A percentile compares a stretch with the other conserved stretches of the same genome.
Evolutionary conservation across 2,113 vertebrate genomes (phyloP).

Genomic region (Manacus vitellinus): DNA sequence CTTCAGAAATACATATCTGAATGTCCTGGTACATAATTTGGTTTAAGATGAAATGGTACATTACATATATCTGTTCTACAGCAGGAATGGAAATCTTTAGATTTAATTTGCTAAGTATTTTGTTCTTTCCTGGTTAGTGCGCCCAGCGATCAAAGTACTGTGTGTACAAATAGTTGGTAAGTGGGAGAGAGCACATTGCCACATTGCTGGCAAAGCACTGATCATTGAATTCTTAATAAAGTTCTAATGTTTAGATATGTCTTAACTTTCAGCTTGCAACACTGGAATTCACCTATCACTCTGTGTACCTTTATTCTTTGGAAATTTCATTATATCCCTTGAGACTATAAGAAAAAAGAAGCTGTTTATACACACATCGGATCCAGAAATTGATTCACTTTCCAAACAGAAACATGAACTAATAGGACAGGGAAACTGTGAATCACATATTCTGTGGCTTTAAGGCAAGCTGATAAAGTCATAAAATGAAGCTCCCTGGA

Average conservation of each 20-base stretch:
- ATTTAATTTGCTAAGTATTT: slow-evolving; percentile 1
- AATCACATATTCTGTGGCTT: not conserved
- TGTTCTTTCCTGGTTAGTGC: not conserved
- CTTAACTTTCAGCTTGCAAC: not conserved
- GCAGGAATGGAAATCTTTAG: not conserved
- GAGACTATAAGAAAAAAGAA: not conserved
- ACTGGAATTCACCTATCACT: not conserved
- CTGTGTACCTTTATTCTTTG: not conserved
- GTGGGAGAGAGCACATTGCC: not conserved
- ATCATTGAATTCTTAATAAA: not conserved
- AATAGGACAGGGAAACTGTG: not conserved
- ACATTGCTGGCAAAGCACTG: not conserved
- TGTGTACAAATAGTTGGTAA: not conserved
- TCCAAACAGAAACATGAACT: slow-evolving; percentile 7
- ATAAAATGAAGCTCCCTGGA: not conserved
- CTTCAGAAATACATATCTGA: slow-evolving; percentile 1
- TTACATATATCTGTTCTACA: slow-evolving; percentile 16
- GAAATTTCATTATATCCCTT: slow-evolving; percentile 5
- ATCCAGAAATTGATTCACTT: slow-evolving; percentile 33
- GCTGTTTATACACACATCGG: not conserved
- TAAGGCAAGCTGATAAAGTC: slow-evolving; percentile 11
- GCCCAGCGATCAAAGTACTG: not conserved
- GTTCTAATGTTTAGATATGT: not conserved
- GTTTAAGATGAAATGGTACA: slow-evolving; percentile 37
- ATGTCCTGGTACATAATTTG: not conserved